Conservation (phyloP, 2,113 vertebrate species). For the Anser brachyrhynchus region DNA sequence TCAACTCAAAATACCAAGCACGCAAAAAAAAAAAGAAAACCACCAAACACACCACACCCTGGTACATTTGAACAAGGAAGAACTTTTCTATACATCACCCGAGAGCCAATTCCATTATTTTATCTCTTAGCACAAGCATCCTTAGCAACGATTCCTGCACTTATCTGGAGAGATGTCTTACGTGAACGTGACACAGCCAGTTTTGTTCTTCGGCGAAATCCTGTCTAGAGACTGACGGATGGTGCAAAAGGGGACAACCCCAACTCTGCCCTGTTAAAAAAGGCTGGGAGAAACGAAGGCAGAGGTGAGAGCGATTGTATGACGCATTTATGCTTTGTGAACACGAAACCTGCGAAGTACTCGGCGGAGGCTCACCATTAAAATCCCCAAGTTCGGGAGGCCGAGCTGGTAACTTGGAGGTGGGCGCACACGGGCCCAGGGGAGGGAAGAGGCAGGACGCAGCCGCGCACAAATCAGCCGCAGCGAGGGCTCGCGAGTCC, state of each 20-base stretch:
- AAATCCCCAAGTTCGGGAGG: not conserved
- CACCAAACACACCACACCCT: not conserved
- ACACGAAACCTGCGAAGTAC: not conserved
- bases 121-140: not conserved
- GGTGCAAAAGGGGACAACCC: not conserved
- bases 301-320: not conserved
- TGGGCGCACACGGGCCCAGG: accelerated
- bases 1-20: slow-evolving; percentile 9
- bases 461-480: accelerated
- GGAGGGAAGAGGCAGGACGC: not conserved
- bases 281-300: not conserved
- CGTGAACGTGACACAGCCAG: not conserved
- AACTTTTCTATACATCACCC: slow-evolving; percentile 22
- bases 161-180: not conserved
- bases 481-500: not conserved
- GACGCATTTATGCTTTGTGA: not conserved
- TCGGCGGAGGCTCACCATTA: not conserved
- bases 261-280: not conserved
- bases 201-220: not conserved
- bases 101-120: not conserved
- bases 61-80: not conserved
- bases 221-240: not conserved
- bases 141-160: not conserved
- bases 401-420: not conserved
- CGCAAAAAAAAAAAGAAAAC: not conserved